Conservation (phyloP, 2,113 vertebrate genomes). For the Puma concolor region DNA sequence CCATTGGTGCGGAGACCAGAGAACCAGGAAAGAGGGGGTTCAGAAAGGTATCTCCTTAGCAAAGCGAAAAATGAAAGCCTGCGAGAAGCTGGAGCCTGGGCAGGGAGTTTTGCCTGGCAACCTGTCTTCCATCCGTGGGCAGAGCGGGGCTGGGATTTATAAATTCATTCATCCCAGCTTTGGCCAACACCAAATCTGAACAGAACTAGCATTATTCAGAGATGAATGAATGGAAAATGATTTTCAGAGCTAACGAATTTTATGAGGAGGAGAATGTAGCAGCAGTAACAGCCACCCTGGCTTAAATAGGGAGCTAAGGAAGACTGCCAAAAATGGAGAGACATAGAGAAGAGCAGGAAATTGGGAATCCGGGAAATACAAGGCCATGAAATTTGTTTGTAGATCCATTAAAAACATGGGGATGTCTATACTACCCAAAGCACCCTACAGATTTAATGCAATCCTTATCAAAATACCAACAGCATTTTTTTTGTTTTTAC, state of each 20-base stretch:
- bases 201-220: slow-evolving; percentile 44
- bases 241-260: slow-evolving; percentile 1
- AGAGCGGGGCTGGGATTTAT: neutral
- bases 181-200: slow-evolving; percentile 41
- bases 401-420: neutral
- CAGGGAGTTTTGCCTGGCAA: slow-evolving; percentile 4
- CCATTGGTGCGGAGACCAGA: neutral
- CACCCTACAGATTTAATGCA: neutral
- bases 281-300: neutral
- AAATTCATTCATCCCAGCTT: slow-evolving; percentile 27
- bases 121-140: neutral
- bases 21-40: neutral
- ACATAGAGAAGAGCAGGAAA: neutral
- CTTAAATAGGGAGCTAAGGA: neutral
- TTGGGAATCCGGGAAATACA: neutral
- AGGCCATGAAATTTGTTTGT: neutral
- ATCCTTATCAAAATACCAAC: neutral
- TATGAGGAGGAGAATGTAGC: neutral
- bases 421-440: neutral
- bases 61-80: neutral
- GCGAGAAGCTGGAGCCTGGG: neutral
- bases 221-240: slow-evolving; percentile 50
- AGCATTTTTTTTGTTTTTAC: neutral
- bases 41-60: neutral
- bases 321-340: slow-evolving; percentile 15